Percentiles rank a stretch among this genome's conserved stretches.
phyloP scores from a whole-genome alignment of 92 coral and sea anemone species.

The Desmophyllum pertusum region DNA sequence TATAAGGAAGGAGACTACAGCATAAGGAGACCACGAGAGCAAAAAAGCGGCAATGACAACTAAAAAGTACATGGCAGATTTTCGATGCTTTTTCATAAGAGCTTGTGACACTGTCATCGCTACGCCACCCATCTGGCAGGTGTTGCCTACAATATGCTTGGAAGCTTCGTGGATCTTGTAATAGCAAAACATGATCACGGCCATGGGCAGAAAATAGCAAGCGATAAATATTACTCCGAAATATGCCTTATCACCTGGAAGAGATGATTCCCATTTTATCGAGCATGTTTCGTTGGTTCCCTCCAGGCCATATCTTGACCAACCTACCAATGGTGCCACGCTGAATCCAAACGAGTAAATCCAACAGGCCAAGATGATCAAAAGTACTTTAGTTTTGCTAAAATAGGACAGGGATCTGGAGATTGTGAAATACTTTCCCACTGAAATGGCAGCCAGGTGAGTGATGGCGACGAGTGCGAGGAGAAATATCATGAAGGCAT shows the following conservation, averaged over 20 bases:
- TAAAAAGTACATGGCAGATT: conserved; percentile 14
- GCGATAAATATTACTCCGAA: conserved; percentile 50
- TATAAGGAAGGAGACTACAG: background rate
- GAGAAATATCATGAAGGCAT: conserved; percentile 61
- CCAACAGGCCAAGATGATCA: conserved; percentile 46
- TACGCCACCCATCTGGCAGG: background rate
- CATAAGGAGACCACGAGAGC: conserved; percentile 35
- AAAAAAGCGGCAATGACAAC: conserved; percentile 10
- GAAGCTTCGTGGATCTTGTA: conserved; percentile 41
- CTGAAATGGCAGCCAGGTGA: conserved; percentile 55
- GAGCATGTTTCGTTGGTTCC: conserved; percentile 60
- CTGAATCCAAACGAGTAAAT: conserved; percentile 36
- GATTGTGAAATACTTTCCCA: conserved; percentile 61
- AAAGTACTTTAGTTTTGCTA: conserved; percentile 23
- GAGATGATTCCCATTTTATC: conserved; percentile 35
- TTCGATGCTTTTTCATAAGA: conserved; percentile 15
- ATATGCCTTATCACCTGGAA: conserved; percentile 48
- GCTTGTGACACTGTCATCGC: conserved; percentile 11
- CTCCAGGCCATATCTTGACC: conserved; percentile 62
- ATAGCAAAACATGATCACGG: conserved; percentile 34
- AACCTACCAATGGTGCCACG: conserved; percentile 54
- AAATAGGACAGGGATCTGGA: conserved; percentile 46
- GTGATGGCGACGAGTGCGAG: conserved; percentile 57
- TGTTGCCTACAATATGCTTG: conserved; percentile 1
- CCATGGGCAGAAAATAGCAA: conserved; percentile 42